phyloP scores from a whole-genome alignment of 2,888 invertebrate species.

The Cataglyphis altisquamis region DNA sequence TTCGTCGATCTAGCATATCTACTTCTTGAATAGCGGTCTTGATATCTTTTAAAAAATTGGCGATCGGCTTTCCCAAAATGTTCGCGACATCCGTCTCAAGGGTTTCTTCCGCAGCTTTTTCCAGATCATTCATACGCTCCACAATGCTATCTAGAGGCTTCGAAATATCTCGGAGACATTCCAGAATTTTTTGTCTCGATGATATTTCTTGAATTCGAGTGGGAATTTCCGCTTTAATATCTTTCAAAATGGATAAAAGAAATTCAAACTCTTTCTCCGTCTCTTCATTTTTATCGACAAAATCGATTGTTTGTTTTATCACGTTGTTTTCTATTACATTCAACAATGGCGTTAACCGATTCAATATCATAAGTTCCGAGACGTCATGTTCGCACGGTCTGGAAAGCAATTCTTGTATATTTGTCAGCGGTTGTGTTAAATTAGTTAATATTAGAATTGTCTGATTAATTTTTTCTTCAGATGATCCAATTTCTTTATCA shows the following conservation, averaged over 20 bases:
- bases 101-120: constrained; percentile 67
- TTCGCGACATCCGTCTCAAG: constrained; percentile 76
- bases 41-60: constrained; percentile 68
- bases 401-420: constrained; percentile 54
- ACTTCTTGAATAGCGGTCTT: constrained; percentile 65
- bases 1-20: constrained; percentile 67
- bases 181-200: constrained; percentile 74
- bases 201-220: constrained; percentile 71
- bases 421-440: constrained; percentile 58
- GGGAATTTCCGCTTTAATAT: constrained; percentile 74
- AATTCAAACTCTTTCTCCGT: constrained; percentile 45
- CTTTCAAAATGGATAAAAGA: constrained; percentile 70
- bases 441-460: constrained; percentile 40
- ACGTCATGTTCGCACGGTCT: constrained; percentile 72
- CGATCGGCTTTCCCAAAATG: constrained; percentile 74
- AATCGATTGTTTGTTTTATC: constrained; percentile 67
- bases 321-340: constrained; percentile 72
- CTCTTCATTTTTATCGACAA: constrained; percentile 38
- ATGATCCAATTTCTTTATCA: background rate
- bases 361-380: constrained; percentile 76
- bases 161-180: constrained; percentile 73
- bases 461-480: constrained; percentile 48
- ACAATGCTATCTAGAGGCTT: constrained; percentile 76
- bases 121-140: constrained; percentile 74
- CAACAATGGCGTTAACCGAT: constrained; percentile 74